These are phyloP conservation scores for Betta splendens DNA, from an alignment of 2,797 vertebrate species.

Conservation along the genomic window DNA sequence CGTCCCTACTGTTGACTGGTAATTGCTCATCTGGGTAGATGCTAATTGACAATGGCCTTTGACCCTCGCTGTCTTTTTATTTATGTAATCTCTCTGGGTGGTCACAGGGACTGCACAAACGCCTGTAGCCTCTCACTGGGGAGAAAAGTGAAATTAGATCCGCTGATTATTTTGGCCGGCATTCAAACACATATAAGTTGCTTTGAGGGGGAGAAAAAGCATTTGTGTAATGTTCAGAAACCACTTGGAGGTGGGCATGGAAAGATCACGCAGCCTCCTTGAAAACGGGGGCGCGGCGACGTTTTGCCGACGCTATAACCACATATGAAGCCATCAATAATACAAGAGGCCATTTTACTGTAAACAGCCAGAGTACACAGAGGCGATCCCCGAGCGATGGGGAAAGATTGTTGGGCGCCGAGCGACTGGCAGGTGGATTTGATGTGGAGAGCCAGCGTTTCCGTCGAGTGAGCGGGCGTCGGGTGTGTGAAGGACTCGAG, in stretches of 20 bases:
- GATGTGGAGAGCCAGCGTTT: conserved; percentile 66
- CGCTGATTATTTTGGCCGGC: conserved; percentile 26
- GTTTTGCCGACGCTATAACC: conserved; percentile 67
- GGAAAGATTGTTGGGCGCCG: conserved; percentile 60
- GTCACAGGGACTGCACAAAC: conserved; percentile 37
- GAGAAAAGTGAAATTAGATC: conserved; percentile 38
- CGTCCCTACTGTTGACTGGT: conserved; percentile 69
- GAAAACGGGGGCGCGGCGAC: conserved; percentile 64
- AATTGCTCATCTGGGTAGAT: conserved; percentile 77
- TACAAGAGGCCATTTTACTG: conserved; percentile 82
- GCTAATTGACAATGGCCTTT: conserved; percentile 77
- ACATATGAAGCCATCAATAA: conserved; percentile 83
- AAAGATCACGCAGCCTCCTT: conserved; percentile 45
- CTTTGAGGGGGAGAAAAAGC: conserved; percentile 33
- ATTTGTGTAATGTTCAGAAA: conserved; percentile 29
- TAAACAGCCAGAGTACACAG: conserved; percentile 77
- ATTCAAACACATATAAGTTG: conserved; percentile 28
- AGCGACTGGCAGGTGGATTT: conserved; percentile 70
- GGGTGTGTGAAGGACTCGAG: conserved; percentile 40
- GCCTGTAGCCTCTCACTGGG: conserved; percentile 2
- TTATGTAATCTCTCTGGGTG: conserved; percentile 60
- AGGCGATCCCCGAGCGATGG: conserved; percentile 68
- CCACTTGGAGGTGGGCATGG: conserved; percentile 37
- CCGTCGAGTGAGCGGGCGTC: conserved; percentile 66
- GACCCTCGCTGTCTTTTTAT: conserved; percentile 62